Conservation (phyloP, 2,888 invertebrate genomes). For the Lymantria monacha region DNA sequence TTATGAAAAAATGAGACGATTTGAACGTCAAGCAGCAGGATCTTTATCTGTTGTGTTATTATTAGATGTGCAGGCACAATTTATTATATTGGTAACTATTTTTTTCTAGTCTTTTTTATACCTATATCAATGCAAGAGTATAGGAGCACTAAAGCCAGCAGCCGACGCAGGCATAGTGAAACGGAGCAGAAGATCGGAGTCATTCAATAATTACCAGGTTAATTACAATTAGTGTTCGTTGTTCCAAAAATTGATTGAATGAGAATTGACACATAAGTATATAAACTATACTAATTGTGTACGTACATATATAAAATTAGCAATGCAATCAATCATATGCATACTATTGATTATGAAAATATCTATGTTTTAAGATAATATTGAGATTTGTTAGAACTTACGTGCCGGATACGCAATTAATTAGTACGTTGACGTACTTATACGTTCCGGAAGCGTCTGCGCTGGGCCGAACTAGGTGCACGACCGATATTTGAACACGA, state of each 20-base stretch:
- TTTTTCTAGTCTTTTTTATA: too few relatives aligned
- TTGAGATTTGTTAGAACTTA: slow-evolving; percentile 57
- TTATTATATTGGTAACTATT: too few relatives aligned
- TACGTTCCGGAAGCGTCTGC: slow-evolving; percentile 30
- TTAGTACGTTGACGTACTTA: slow-evolving; percentile 11
- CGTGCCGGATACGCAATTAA: slow-evolving; percentile 24
- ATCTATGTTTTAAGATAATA: slow-evolving; percentile 68
- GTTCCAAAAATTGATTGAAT: slow-evolving; percentile 75
- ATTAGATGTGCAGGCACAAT: too few relatives aligned
- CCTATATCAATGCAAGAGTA: too few relatives aligned
- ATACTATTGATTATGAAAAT: slow-evolving; percentile 79
- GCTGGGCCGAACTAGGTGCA: slow-evolving; percentile 17
- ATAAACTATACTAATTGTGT: slow-evolving; percentile 83
- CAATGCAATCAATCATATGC: slow-evolving; percentile 79
- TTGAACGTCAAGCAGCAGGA: too few relatives aligned
- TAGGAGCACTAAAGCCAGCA: too few relatives aligned
- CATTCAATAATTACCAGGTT: too few relatives aligned
- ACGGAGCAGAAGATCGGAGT: too few relatives aligned
- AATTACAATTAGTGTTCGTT: slow-evolving; percentile 54
- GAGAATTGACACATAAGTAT: slow-evolving; percentile 84
- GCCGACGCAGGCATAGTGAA: too few relatives aligned
- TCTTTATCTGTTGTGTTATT: too few relatives aligned
- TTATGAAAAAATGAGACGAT: too few relatives aligned
- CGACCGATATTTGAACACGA: slow-evolving; percentile 56
- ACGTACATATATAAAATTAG: slow-evolving; percentile 80